Evolutionary conservation across 1,140 invertebrate genomes (phyloP).

Genomic region (Brachionus koreanus): DNA sequence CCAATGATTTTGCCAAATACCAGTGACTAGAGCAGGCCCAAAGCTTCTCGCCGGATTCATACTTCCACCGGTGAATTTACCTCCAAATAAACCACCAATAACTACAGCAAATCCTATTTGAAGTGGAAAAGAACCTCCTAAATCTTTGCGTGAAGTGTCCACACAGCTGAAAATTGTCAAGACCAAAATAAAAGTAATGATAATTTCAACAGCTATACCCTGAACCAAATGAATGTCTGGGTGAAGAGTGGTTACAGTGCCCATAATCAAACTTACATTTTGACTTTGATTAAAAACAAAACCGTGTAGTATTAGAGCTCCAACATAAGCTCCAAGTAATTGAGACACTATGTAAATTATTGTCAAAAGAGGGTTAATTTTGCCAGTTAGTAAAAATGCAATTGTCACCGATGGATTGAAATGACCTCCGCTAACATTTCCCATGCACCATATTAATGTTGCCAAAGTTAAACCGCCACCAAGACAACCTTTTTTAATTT

Average conservation of each 20-base stretch:
- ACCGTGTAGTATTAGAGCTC: conserved; percentile 59
- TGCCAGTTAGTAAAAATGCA: conserved; percentile 64
- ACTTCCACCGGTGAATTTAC: conserved; percentile 59
- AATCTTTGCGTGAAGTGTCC: conserved; percentile 71
- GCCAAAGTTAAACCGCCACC: conserved; percentile 51
- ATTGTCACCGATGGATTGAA: conserved; percentile 81
- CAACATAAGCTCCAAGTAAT: conserved; percentile 71
- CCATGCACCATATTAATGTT: conserved; percentile 62
- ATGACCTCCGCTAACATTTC: conserved; percentile 80
- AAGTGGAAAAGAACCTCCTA: conserved; percentile 77
- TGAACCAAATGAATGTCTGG: conserved; percentile 59
- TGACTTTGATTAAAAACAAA: conserved; percentile 59
- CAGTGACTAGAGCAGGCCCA: conserved; percentile 80
- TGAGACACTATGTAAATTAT: conserved; percentile 71
- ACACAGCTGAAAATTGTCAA: conserved; percentile 80
- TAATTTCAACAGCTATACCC: conserved; percentile 74
- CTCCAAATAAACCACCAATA: conserved; percentile 73
- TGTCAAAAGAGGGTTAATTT: conserved; percentile 63
- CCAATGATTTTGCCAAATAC: conserved; percentile 83
- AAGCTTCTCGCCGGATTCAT: conserved; percentile 83
- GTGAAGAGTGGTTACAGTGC: conserved; percentile 56
- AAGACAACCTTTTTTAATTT: not conserved
- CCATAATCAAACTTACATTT: conserved; percentile 58
- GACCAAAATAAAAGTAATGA: conserved; percentile 81
- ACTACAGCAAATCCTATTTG: conserved; percentile 77